phyloP scores from a whole-genome alignment of 2,797 vertebrate genomes.

The Florisuga fusca region DNA sequence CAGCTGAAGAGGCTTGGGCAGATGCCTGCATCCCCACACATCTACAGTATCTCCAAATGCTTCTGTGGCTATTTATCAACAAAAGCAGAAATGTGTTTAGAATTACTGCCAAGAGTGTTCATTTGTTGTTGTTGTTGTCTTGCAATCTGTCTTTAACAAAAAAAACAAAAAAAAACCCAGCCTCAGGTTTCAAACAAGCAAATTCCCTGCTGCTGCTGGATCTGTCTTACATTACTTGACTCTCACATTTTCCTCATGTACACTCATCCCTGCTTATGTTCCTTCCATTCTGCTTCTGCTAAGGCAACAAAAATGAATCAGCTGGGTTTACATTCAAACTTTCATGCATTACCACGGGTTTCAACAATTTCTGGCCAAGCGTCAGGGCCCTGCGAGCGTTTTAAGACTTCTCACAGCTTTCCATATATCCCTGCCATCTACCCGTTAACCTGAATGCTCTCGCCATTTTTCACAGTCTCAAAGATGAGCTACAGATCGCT shows the following conservation, averaged over 20 bases:
- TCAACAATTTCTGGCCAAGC: background rate
- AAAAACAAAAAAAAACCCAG: background rate
- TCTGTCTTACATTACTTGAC: background rate
- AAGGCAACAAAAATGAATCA: background rate
- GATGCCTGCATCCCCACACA: background rate
- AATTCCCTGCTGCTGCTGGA: background rate
- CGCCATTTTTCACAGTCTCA: background rate
- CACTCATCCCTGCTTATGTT: background rate
- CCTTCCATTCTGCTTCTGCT: background rate
- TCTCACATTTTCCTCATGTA: background rate
- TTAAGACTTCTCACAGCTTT: background rate
- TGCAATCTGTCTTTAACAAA: background rate
- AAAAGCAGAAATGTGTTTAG: background rate
- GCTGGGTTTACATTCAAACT: background rate
- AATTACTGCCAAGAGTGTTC: background rate
- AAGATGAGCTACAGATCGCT: background rate
- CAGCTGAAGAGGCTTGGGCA: background rate
- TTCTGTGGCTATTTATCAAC: background rate
- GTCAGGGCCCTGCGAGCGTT: background rate
- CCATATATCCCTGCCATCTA: background rate
- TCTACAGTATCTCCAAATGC: background rate
- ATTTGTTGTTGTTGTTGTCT: background rate
- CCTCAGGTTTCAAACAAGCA: background rate
- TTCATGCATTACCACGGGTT: background rate
- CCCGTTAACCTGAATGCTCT: background rate